phyloP scores from a whole-genome alignment of 1,140 invertebrate genomes.

The Whitmania pigra region DNA sequence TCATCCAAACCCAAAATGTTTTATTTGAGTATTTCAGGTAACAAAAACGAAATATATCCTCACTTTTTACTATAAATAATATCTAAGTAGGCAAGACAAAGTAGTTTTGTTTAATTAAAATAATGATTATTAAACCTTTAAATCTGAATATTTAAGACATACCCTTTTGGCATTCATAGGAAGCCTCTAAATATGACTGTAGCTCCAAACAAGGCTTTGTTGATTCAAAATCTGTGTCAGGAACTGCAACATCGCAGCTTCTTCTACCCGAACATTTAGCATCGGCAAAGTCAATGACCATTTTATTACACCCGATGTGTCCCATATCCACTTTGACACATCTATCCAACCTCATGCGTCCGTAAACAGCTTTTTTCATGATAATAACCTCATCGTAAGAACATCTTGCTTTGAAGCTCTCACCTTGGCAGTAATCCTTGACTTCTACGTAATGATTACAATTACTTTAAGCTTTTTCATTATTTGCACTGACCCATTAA shows the following conservation, averaged over 20 bases:
- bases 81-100: too few relatives aligned
- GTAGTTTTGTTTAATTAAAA: too few relatives aligned
- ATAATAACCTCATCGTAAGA: slow-evolving; percentile 18
- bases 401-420: slow-evolving; percentile 19
- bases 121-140: too few relatives aligned
- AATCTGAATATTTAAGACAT: not conserved
- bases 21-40: too few relatives aligned
- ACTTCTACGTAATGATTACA: not conserved
- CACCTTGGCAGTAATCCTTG: slow-evolving; percentile 23
- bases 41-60: too few relatives aligned
- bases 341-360: slow-evolving; percentile 18
- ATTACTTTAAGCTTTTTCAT: too few relatives aligned
- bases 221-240: slow-evolving; percentile 21
- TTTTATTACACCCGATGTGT: slow-evolving; percentile 20
- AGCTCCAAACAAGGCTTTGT: slow-evolving; percentile 21
- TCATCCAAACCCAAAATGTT: too few relatives aligned
- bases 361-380: slow-evolving; percentile 20
- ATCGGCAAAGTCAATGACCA: slow-evolving; percentile 22
- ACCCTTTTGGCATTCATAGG: slow-evolving; percentile 22
- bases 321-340: slow-evolving; percentile 21
- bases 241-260: slow-evolving; percentile 22
- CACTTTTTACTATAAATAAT: too few relatives aligned
- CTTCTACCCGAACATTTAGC: slow-evolving; percentile 20
- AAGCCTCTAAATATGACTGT: slow-evolving; percentile 21
- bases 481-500: too few relatives aligned